phyloP scores from a whole-genome alignment of 2,888 invertebrate species.

The Melieria omissa region DNA sequence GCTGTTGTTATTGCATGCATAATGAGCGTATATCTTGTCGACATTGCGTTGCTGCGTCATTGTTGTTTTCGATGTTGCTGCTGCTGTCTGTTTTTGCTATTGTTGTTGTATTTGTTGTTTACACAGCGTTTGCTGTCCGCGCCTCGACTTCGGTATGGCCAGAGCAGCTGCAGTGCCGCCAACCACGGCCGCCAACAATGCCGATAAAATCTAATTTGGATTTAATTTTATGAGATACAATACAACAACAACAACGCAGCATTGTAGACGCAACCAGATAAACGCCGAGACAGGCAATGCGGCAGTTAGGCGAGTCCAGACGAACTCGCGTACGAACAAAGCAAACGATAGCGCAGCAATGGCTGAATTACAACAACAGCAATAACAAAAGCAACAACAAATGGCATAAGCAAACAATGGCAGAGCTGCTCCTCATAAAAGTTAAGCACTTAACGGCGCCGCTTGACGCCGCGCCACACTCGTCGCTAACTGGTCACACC shows the following conservation, averaged over 20 bases:
- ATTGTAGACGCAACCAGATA: background rate
- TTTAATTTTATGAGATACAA: conserved; percentile 36
- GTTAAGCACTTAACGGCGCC: background rate
- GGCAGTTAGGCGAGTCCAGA: background rate
- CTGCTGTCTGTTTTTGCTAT: too few species aligned
- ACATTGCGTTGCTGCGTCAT: too few species aligned
- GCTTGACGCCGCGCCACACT: too few species aligned
- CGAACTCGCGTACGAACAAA: background rate
- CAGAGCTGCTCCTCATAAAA: background rate
- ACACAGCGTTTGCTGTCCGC: background rate
- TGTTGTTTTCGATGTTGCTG: too few species aligned
- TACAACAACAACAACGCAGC: conserved; percentile 4
- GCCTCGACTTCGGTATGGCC: background rate
- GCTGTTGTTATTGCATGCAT: background rate
- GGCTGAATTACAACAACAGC: too few species aligned
- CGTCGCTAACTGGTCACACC: too few species aligned
- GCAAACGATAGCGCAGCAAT: background rate
- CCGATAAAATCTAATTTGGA: conserved; percentile 37
- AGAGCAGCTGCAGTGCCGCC: background rate
- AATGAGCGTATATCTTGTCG: background rate
- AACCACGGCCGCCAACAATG: background rate
- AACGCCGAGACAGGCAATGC: too few species aligned
- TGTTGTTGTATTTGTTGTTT: too few species aligned
- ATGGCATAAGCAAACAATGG: background rate
- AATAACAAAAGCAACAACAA: too few species aligned